Evolutionary conservation across 2,888 invertebrate species (phyloP).

Genomic region (Meta bourneti): DNA sequence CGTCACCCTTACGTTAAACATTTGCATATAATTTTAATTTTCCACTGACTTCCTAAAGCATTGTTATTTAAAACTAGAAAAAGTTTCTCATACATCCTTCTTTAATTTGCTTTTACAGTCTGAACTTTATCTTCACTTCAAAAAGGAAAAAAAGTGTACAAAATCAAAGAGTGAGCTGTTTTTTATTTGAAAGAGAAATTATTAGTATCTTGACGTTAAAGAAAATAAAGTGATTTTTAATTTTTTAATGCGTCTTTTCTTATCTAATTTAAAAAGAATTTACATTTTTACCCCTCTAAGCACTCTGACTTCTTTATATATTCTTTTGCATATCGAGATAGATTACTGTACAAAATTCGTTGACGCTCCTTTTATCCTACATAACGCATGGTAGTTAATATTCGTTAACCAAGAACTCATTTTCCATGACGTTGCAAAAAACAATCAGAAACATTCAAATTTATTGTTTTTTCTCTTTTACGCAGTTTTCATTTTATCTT

Average conservation of each 20-base stretch:
- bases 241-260: slow-evolving; percentile 37
- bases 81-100: background rate
- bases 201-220: slow-evolving; percentile 28
- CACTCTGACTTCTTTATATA: background rate
- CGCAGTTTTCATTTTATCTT: background rate
- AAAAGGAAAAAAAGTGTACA: background rate
- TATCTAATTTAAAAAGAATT: background rate
- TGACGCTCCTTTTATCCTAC: background rate
- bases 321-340: slow-evolving; percentile 9
- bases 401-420: slow-evolving; percentile 15
- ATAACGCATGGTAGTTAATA: slow-evolving; percentile 17
- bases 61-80: background rate
- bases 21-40: slow-evolving; percentile 32
- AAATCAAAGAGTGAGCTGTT: slow-evolving; percentile 7
- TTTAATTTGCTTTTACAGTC: background rate
- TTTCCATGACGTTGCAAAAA: background rate
- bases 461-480: background rate
- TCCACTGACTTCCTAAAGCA: background rate
- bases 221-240: slow-evolving; percentile 22
- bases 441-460: background rate
- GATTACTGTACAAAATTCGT: background rate
- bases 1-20: background rate
- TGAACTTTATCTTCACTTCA: background rate
- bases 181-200: slow-evolving; percentile 3
- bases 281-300: background rate